Conservation (phyloP, 2,888 invertebrate genomes). For the Himalopsyche anomala region DNA sequence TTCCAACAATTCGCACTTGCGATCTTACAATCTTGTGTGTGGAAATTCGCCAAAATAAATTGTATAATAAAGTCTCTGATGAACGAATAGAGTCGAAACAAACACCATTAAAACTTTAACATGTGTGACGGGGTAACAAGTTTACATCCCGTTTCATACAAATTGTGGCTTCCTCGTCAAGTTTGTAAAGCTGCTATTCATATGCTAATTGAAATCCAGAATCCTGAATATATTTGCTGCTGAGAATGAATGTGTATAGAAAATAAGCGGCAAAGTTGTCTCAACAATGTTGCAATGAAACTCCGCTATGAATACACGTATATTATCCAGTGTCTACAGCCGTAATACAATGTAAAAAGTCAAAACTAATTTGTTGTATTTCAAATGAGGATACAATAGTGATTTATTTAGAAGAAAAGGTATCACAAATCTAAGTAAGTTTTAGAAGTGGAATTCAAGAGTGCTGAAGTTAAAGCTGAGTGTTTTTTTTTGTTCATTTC, state of each 20-base stretch:
- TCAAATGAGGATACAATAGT: no score
- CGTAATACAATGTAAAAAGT: no score
- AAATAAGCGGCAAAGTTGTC: neutral
- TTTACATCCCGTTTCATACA: conserved; percentile 49
- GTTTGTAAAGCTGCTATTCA: conserved; percentile 43
- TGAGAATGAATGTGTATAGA: neutral
- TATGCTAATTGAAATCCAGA: conserved; percentile 51
- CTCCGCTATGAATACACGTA: no score
- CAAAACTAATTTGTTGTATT: no score
- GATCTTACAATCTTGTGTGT: neutral
- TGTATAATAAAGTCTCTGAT: neutral
- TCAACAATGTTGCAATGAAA: no score
- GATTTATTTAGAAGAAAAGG: no score
- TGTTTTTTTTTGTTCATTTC: no score
- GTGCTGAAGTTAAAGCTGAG: no score
- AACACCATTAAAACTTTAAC: neutral
- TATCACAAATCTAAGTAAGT: no score
- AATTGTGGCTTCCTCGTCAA: conserved; percentile 21
- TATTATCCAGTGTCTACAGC: no score
- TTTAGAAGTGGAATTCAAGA: no score
- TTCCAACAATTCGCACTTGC: neutral
- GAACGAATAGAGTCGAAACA: neutral
- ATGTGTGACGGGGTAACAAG: neutral
- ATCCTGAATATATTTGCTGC: neutral
- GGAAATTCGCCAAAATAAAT: neutral